Percentiles rank a stretch among this genome's conserved stretches.
Conservation (phyloP, 2,113 vertebrate species). For the Camelus dromedarius region DNA sequence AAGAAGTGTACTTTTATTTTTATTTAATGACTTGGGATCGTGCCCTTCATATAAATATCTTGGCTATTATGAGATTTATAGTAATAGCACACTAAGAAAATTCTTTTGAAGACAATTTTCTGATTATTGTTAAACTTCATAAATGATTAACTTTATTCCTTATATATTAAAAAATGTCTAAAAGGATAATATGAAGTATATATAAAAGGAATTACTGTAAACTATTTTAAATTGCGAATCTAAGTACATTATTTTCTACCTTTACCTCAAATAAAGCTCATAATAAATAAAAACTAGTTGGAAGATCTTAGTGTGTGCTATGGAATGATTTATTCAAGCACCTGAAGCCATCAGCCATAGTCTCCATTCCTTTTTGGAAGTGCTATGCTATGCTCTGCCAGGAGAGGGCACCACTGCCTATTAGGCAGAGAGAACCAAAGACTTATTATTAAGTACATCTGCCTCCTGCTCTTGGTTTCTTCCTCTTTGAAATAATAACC, state of each 20-base stretch:
- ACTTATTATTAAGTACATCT: not conserved
- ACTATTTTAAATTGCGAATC: constrained; percentile 62
- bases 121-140: constrained; percentile 61
- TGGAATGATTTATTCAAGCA: not conserved
- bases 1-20: constrained; percentile 13
- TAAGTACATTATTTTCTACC: constrained; percentile 70
- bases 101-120: constrained; percentile 55
- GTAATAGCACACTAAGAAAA: not conserved
- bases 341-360: not conserved
- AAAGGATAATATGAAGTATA: not conserved
- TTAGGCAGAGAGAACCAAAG: not conserved
- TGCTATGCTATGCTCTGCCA: constrained; percentile 43
- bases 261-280: constrained; percentile 77
- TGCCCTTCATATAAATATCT: constrained; percentile 58
- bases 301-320: not conserved
- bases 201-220: constrained; percentile 72
- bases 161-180: constrained; percentile 49
- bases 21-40: not conserved
- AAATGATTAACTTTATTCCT: constrained; percentile 63
- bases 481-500: not conserved
- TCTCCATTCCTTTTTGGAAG: not conserved
- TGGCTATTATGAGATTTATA: constrained; percentile 73
- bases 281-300: not conserved
- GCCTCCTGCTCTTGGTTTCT: not conserved
- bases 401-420: constrained; percentile 62